Percentiles rank a stretch among this genome's conserved stretches.
These are phyloP conservation scores for Doryteuthis pealeii DNA, from an alignment of 1,140 invertebrate species.

Conservation along the genomic window DNA sequence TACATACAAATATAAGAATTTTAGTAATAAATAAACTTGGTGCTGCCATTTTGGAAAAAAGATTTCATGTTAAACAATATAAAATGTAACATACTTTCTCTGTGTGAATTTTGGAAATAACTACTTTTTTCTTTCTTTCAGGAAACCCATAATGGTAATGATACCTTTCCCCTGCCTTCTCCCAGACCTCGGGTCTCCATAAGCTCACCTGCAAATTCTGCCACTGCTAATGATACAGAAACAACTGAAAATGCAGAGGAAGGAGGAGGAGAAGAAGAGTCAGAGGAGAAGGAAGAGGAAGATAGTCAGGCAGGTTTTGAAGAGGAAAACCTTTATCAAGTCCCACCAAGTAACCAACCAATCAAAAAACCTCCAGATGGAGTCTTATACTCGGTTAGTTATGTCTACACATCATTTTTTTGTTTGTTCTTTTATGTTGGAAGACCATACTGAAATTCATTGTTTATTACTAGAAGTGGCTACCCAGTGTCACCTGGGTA, in stretches of 20 bases:
- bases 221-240: constrained; percentile 12
- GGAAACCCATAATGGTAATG: background rate
- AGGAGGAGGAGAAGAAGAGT: constrained; percentile 9
- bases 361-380: constrained; percentile 26
- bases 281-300: constrained; percentile 9
- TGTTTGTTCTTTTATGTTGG: background rate
- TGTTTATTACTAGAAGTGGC: no score
- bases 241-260: constrained; percentile 5
- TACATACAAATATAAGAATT: no score
- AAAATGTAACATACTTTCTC: no score
- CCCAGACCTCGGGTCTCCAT: background rate
- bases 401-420: background rate
- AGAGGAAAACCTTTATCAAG: constrained; percentile 23
- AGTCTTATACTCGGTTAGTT: constrained; percentile 32
- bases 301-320: constrained; percentile 4
- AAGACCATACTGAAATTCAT: no score
- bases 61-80: no score
- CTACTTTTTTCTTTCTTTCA: background rate
- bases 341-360: constrained; percentile 33
- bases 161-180: background rate
- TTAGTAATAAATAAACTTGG: no score
- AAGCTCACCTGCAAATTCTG: background rate
- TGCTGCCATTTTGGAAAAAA: no score
- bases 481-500: no score
- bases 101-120: no score